phyloP scores from a whole-genome alignment of 2,888 invertebrate genomes.

The Rotaria magnacalcarata region DNA sequence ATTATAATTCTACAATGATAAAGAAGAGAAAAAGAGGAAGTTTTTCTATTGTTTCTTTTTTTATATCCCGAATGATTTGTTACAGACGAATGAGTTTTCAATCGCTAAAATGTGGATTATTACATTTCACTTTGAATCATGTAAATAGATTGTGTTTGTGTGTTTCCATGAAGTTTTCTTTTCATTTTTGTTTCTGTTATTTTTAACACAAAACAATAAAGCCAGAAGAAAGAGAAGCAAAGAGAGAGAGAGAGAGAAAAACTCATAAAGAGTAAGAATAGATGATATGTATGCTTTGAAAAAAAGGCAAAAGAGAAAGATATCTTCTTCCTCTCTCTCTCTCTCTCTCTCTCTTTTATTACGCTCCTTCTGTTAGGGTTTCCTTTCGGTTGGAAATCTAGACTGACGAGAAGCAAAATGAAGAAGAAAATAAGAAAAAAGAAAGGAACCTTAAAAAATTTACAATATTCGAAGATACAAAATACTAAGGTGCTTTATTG shows the following conservation, averaged over 20 bases:
- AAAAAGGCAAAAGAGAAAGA: not conserved
- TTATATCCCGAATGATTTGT: slow-evolving; percentile 4
- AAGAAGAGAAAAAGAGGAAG: not conserved
- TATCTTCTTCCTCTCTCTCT: not conserved
- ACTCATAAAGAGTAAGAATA: not conserved
- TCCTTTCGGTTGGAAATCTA: not conserved
- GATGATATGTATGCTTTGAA: not conserved
- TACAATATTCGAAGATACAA: not conserved
- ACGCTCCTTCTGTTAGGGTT: not conserved
- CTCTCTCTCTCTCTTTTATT: not conserved
- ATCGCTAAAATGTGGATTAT: not conserved
- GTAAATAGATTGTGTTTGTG: not conserved
- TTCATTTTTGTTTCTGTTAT: slow-evolving; percentile 12
- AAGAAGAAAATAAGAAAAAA: not conserved
- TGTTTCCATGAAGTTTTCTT: not conserved
- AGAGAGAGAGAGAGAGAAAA: not conserved
- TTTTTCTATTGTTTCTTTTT: not conserved
- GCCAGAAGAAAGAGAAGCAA: not conserved
- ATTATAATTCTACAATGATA: not conserved
- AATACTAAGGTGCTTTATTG: not conserved
- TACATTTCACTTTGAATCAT: not conserved
- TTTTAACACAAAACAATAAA: slow-evolving; percentile 3
- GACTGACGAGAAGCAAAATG: not conserved
- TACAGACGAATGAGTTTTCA: not conserved
- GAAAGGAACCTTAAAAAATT: not conserved